Base-by-base conservation (phyloP, 2,888 invertebrate species). In the Eugnorisma glareosa region DNA sequence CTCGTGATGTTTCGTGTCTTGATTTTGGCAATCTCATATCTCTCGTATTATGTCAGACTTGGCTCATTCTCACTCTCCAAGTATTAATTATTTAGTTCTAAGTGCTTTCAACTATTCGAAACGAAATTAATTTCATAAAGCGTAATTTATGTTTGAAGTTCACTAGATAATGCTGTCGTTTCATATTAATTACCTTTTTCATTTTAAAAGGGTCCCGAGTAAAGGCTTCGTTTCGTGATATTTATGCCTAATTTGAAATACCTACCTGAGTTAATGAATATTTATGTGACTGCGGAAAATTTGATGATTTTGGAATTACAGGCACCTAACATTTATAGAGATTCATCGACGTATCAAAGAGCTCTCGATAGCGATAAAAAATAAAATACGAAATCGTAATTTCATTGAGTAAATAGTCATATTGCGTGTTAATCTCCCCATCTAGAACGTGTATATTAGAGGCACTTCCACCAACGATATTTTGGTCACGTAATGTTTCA, bases 391-490 rank as follows among this genome's bases (percentile, higher is more conserved):
- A 82, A 87, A 84, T 88, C 87, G 85, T 89, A 90, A 91, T 90
- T 93, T 90, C 92, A 94, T 94, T 93, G 90, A 93, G 89, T 82
- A 93, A 94, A 94, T 93, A 93, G 91, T 86, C 72, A 75, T 88
- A 92, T 94, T 88, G 94, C 94, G 93, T 94, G 94, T 88, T 90
- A 93, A 94, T 94, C 94, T 83, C 72, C 51, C 66, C 82, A 93
- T 93, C 92, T 89, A 79, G 78, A 86, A 89, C 91, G 89, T 92
- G 89, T 90, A 89, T 87, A 86, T 89, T 84, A 83, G 82, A 84
- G 84, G 79, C 82, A 87, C 86, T 82, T 73, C 82, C 86, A 82
- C 88, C 82, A 86, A 88, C 88, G 82, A 87, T 92, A 92, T 92
- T 93, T 91, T 89, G 87, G 90, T 93, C 93, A 92, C 92, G 93